Percentiles rank a stretch among this genome's conserved stretches.
Conservation (phyloP, 2,888 invertebrate genomes). For the Cryptus viduatorius region DNA sequence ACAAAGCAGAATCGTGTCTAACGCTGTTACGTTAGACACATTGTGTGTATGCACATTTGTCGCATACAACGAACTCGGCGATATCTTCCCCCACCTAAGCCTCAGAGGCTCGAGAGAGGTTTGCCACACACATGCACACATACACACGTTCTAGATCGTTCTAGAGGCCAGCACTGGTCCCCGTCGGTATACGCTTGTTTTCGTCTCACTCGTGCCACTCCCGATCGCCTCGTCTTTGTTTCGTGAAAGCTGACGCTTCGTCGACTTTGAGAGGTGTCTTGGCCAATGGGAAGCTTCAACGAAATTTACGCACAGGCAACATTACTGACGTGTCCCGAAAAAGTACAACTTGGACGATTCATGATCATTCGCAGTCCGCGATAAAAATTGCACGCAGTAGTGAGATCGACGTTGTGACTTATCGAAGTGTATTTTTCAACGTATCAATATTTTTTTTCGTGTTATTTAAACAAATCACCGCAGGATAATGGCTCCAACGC, state of each 20-base stretch:
- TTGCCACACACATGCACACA: not conserved
- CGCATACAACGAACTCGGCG: slow-evolving; percentile 4
- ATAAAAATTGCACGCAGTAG: slow-evolving; percentile 72
- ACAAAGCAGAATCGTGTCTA: slow-evolving; percentile 1
- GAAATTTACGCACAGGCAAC: slow-evolving; percentile 79
- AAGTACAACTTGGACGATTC: slow-evolving; percentile 77
- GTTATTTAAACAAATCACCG: slow-evolving; percentile 15
- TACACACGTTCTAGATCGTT: slow-evolving; percentile 28
- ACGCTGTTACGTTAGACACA: not conserved
- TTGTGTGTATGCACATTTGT: not conserved
- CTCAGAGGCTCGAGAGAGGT: slow-evolving; percentile 7
- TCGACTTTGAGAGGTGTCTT: slow-evolving; percentile 71
- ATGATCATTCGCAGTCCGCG: slow-evolving; percentile 77
- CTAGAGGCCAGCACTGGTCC: slow-evolving; percentile 66
- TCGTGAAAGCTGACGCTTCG: slow-evolving; percentile 75
- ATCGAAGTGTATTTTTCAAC: not conserved
- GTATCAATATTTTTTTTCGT: not conserved
- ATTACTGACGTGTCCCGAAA: slow-evolving; percentile 84
- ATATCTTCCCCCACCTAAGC: not conserved
- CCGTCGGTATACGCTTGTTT: slow-evolving; percentile 27
- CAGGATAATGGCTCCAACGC: slow-evolving; percentile 87
- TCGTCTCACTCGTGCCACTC: slow-evolving; percentile 8
- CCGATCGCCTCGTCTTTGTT: slow-evolving; percentile 66
- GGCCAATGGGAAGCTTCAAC: slow-evolving; percentile 74
- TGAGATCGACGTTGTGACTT: slow-evolving; percentile 58